These are phyloP conservation scores for Muscina levida DNA, from an alignment of 2,888 invertebrate species.

Conservation along the genomic window DNA sequence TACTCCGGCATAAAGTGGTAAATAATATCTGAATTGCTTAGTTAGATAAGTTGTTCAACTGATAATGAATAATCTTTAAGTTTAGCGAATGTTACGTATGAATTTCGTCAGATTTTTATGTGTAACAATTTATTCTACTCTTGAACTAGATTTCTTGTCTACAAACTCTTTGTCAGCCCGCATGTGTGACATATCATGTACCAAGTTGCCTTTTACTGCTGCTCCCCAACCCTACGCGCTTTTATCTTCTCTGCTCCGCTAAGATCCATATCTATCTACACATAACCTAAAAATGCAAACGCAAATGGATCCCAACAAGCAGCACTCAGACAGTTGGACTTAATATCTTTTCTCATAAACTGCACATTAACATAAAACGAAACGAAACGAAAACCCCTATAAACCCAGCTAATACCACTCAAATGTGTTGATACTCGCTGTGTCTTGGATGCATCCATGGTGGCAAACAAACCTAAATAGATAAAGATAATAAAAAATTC, in stretches of 20 bases:
- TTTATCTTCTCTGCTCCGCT: background rate
- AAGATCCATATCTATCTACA: slow-evolving; percentile 24
- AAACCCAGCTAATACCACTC: slow-evolving; percentile 15
- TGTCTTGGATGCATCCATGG: slow-evolving; percentile 5
- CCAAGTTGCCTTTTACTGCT: background rate
- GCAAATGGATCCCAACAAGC: background rate
- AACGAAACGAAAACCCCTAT: background rate
- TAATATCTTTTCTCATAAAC: slow-evolving; percentile 12
- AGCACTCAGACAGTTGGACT: background rate
- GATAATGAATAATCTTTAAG: too few relatives aligned
- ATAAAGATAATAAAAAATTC: slow-evolving; percentile 4
- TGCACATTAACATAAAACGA: slow-evolving; percentile 14
- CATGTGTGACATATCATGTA: slow-evolving; percentile 7
- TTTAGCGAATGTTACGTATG: too few relatives aligned
- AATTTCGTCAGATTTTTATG: too few relatives aligned
- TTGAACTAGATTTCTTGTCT: too few relatives aligned
- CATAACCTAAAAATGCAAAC: slow-evolving; percentile 18
- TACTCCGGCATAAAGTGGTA: too few relatives aligned
- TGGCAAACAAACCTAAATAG: slow-evolving; percentile 19
- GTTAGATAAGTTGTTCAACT: too few relatives aligned
- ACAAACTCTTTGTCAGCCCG: background rate
- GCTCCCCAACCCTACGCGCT: background rate
- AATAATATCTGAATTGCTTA: too few relatives aligned
- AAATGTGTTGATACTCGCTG: background rate
- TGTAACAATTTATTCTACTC: too few relatives aligned